Conservation (phyloP, 2,113 vertebrate genomes). For the Cynopterus brachyotis region DNA sequence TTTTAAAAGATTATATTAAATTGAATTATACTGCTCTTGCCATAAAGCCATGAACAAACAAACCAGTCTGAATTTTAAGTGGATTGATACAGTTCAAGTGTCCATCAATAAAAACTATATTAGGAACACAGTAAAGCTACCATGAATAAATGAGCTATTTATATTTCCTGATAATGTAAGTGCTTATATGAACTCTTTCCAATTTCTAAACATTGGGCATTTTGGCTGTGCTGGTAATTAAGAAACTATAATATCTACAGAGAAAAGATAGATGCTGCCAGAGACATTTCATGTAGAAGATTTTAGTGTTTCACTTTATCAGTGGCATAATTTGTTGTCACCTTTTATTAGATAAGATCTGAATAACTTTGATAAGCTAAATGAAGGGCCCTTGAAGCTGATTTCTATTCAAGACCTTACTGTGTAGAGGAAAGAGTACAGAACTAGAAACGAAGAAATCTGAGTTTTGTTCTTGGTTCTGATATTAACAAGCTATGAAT, state of each 20-base stretch:
- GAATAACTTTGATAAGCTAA: slow-evolving; percentile 19
- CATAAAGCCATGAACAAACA: slow-evolving; percentile 73
- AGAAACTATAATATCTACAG: slow-evolving; percentile 75
- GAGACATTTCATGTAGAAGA: slow-evolving; percentile 67
- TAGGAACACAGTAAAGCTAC: slow-evolving; percentile 75
- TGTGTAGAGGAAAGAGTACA: neutral
- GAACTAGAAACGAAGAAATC: neutral
- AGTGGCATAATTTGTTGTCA: slow-evolving; percentile 74
- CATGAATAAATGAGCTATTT: slow-evolving; percentile 84
- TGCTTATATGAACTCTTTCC: slow-evolving; percentile 83
- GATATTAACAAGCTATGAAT: neutral
- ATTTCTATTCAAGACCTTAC: neutral
- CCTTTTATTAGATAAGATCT: slow-evolving; percentile 72
- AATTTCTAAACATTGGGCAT: slow-evolving; percentile 80
- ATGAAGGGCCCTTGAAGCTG: slow-evolving; percentile 20
- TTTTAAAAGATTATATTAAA: slow-evolving; percentile 83
- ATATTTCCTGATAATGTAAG: slow-evolving; percentile 84
- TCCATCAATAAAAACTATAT: slow-evolving; percentile 82
- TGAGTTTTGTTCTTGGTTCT: neutral
- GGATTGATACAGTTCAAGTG: slow-evolving; percentile 79
- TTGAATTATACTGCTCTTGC: slow-evolving; percentile 78
- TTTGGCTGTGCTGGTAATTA: slow-evolving; percentile 81
- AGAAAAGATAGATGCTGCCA: slow-evolving; percentile 76
- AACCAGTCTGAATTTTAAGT: slow-evolving; percentile 76
- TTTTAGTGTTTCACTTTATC: slow-evolving; percentile 69